Evolutionary conservation across 2,888 invertebrate species (phyloP).

Genomic region (Bellardia bayeri): DNA sequence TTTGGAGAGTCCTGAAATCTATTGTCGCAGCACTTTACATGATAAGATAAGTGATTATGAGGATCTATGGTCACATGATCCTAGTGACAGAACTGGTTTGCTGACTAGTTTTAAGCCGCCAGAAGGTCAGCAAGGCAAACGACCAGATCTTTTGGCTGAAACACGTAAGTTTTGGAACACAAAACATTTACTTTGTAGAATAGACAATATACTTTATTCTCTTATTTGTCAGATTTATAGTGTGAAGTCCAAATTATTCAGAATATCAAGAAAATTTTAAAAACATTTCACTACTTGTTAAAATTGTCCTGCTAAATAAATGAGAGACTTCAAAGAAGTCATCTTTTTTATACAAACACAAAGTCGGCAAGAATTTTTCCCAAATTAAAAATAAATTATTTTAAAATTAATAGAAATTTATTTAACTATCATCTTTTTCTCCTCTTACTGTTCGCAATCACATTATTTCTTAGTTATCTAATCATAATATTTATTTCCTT

Average conservation of each 20-base stretch:
- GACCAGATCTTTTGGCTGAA: constrained; percentile 87
- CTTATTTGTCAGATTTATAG: too few species aligned
- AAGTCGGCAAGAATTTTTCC: too few species aligned
- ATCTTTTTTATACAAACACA: too few species aligned
- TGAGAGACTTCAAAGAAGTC: background rate
- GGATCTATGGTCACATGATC: constrained; percentile 94
- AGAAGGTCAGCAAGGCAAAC: constrained; percentile 80
- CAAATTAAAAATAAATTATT: too few species aligned
- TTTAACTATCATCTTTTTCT: too few species aligned
- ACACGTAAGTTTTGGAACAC: constrained; percentile 83
- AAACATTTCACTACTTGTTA: too few species aligned
- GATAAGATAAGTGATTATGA: constrained; percentile 98
- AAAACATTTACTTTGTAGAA: too few species aligned
- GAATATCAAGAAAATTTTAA: too few species aligned
- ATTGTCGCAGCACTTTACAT: constrained; percentile 93
- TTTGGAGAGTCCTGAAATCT: constrained; percentile 91
- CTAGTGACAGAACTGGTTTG: constrained; percentile 86
- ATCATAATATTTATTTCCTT: background rate
- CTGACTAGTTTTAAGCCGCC: constrained; percentile 83
- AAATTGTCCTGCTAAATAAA: background rate
- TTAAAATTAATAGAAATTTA: too few species aligned
- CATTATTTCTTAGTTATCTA: background rate
- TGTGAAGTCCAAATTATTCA: too few species aligned
- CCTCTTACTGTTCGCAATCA: too few species aligned
- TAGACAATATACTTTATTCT: too few species aligned